Evolutionary conservation across 2,888 invertebrate genomes (phyloP).

Genomic region (Eupeodes luniger): DNA sequence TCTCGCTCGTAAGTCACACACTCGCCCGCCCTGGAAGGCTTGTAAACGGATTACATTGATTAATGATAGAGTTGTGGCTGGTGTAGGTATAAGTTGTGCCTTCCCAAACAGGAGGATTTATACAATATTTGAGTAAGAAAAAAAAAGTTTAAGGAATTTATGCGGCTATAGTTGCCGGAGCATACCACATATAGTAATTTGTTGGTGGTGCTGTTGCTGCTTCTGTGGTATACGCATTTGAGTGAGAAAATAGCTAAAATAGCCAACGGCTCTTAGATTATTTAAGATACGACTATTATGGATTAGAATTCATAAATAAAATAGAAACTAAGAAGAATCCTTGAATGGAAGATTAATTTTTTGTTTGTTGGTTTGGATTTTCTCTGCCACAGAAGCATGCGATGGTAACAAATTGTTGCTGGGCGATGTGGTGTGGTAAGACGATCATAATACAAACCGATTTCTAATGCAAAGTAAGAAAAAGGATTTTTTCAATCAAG

Average conservation of each 20-base stretch:
- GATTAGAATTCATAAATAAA: conserved; percentile 68
- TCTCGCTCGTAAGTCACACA: conserved; percentile 70
- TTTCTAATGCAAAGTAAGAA: too few species aligned
- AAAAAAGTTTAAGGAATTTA: conserved; percentile 23
- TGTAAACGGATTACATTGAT: conserved; percentile 74
- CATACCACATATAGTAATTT: conserved; percentile 12
- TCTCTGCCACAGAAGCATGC: neutral
- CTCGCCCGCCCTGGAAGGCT: conserved; percentile 37
- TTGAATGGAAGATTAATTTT: conserved; percentile 33
- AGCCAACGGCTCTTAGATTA: conserved; percentile 53
- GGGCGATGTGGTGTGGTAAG: neutral
- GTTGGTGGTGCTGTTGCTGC: conserved; percentile 11
- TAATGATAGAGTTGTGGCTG: conserved; percentile 63
- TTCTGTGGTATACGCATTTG: neutral
- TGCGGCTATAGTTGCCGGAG: neutral
- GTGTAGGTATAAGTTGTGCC: conserved; percentile 34
- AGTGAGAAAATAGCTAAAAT: conserved; percentile 23
- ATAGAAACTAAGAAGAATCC: conserved; percentile 30
- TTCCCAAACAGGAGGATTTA: conserved; percentile 9
- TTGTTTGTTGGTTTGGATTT: neutral
- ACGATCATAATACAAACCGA: too few species aligned
- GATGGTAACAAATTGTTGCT: neutral
- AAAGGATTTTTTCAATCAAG: too few species aligned
- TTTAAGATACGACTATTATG: conserved; percentile 64
- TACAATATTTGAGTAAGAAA: conserved; percentile 3